Base-by-base conservation (phyloP, 2,113 vertebrate genomes). In the Malurus cyaneus region DNA sequence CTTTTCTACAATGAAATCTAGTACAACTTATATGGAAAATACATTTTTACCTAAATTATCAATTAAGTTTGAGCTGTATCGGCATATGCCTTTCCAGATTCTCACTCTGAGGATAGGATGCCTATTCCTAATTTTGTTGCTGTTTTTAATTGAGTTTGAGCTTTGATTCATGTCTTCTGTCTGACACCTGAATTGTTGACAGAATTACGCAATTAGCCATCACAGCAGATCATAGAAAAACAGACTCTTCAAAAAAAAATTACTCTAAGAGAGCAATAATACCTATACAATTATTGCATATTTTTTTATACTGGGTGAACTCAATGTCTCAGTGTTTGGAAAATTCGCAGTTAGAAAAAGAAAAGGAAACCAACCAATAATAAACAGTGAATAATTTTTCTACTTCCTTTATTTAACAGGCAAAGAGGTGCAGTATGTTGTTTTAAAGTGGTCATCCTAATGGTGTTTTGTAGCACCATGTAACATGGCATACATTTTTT, bases 121-220 rank as follows among this genome's bases (percentile, higher is more conserved):
- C 53, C n/a, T 78, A 5, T 50, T 80, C 20, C 31, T 80, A n/a
- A 39, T 65, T 83, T 61, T 80, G 11, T 50, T 67, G 9, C 9
- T 52, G 14, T 53, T 95, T 93, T 81, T 81, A 60, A 79, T 64
- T 82, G 74, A 76, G 15, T 87, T 84, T 65, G 34, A 56, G 44
- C 34, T 92, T 92, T 89, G 77, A 76, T 89, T 91, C 18, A 66
- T 54, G 49, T 79, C 54, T 80, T 90, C 77, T 83, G 41, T 88
- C 72, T 66, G 69, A 73, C 62, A 80, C 46, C 41, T 88, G 56
- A 64, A 39, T 53, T 84, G 44, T 60, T 91, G 80, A 49, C 52
- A 69, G 44, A 39, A 50, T 77, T 82, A 74, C 80, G 49, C 71
- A 65, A 67, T 89, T 93, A 70, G 8, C 18, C 44, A 87, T 74